Evolutionary conservation across 2,888 invertebrate genomes (phyloP), one percentile per base, ranked within the genome.

Genomic region (Pimpla rufipes): DNA sequence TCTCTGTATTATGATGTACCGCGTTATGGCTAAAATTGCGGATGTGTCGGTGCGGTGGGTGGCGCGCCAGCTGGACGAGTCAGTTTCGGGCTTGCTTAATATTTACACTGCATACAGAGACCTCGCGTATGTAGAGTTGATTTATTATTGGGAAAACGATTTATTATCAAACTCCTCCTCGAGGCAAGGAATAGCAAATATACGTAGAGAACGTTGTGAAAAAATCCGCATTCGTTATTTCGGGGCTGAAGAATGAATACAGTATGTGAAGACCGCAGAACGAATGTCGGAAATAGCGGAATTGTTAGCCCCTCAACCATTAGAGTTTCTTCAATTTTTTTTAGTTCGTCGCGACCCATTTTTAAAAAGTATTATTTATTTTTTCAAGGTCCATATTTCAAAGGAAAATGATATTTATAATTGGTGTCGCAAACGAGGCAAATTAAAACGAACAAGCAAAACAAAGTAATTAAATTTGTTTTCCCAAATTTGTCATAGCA

Each of bases 51-150:
- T 62, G n/a, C n/a, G 74, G 59, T 42, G n/a, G 52, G 66, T 40
- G n/a, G 11, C 52, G 23, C 55, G 50, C 45, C 52, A 85, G 70
- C 47, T 83, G 81, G 73, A 81, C 85, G 57, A 79, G 55, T 52
- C 73, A 79, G 67, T 73, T 83, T 82, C 29, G 52, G 79, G 59
- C 50, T 77, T 80, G 74, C 77, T 78, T 62, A 55, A 77, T 66
- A 62, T 35, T 45, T 73, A 35, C 16, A 74, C 47, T 50, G 64
- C 64, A 76, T 55, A 77, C 68, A 66, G 2, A 7, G 29, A 7
- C n/a, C 11, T 55, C 23, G 18, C 0, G 23, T 11, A 2, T 11
- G 55, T 23, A 10, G 16, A 40, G 2, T 40, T 16, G 37, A 40
- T n/a, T 59, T 35, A 59, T 59, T n/a, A 59, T 59, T 59, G 37